Evolutionary conservation across 2,797 vertebrate genomes (phyloP).

Genomic region (Macrochelys suwanniensis): DNA sequence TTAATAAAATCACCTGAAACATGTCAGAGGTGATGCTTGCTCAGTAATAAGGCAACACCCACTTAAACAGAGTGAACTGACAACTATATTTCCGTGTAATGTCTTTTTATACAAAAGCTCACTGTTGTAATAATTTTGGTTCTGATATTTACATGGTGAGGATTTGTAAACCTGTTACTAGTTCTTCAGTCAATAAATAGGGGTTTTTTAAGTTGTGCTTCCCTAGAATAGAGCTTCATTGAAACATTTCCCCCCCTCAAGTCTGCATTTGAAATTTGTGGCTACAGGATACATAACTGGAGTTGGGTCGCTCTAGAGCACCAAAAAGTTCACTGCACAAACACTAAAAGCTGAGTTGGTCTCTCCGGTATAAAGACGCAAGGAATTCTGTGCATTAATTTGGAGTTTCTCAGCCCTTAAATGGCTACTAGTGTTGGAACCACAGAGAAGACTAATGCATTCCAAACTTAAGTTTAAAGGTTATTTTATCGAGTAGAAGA

Average conservation of each 20-base stretch:
- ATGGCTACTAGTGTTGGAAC: too few relatives aligned
- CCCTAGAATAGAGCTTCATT: constrained; percentile 29
- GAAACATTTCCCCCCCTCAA: constrained; percentile 1
- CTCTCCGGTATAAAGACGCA: neutral
- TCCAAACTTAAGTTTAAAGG: neutral
- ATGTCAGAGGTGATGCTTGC: too few relatives aligned
- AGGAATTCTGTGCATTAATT: neutral
- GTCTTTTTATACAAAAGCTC: neutral
- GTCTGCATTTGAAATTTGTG: neutral
- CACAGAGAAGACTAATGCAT: neutral
- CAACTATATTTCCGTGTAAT: neutral
- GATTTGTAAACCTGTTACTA: neutral
- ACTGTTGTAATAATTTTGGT: neutral
- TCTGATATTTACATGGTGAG: neutral
- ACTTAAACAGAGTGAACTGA: neutral
- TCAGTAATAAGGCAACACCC: neutral
- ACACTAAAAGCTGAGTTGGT: neutral
- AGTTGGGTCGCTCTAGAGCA: constrained; percentile 34
- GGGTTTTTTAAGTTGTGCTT: neutral
- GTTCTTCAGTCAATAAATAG: neutral
- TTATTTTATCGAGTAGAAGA: neutral
- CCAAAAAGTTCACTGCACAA: neutral
- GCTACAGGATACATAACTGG: neutral
- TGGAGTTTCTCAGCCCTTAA: neutral
- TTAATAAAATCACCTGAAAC: neutral